Percentiles rank a stretch among this genome's conserved stretches.
These are phyloP conservation scores for Diplolepis rosae DNA, from an alignment of 2,888 invertebrate genomes.

Conservation along the genomic window DNA sequence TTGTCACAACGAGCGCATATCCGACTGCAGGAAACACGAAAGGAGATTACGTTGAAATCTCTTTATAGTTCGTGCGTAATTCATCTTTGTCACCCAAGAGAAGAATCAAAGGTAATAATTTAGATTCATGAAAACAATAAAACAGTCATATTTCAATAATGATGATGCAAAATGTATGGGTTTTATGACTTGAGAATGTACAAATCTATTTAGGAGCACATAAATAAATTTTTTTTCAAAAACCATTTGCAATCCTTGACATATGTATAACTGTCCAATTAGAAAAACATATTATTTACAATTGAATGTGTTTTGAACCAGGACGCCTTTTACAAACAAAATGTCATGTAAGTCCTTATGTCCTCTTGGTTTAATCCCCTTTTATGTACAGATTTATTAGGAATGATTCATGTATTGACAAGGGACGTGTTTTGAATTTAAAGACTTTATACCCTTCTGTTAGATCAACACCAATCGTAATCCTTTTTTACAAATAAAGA, in stretches of 20 bases:
- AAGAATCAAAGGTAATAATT: background rate
- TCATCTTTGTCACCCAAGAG: constrained; percentile 53
- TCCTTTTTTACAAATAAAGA: constrained; percentile 6
- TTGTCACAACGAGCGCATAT: constrained; percentile 47
- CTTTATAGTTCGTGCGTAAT: constrained; percentile 61
- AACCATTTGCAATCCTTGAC: background rate
- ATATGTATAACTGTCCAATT: too few species aligned
- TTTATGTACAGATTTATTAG: background rate
- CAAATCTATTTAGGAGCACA: background rate
- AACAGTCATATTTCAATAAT: background rate
- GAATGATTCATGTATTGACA: background rate
- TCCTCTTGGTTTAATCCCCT: background rate
- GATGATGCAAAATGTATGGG: background rate
- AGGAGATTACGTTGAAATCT: constrained; percentile 66
- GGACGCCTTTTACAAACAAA: too few species aligned
- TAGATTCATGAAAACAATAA: background rate
- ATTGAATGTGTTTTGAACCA: background rate
- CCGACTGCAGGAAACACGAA: constrained; percentile 61
- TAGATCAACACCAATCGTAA: constrained; percentile 5
- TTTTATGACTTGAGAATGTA: background rate
- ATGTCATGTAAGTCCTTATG: too few species aligned
- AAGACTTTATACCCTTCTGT: background rate
- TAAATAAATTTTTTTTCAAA: background rate
- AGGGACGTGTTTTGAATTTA: background rate
- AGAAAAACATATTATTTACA: background rate